Evolutionary conservation across 2,888 invertebrate genomes (phyloP).

Genomic region (Ophioninae sp.): DNA sequence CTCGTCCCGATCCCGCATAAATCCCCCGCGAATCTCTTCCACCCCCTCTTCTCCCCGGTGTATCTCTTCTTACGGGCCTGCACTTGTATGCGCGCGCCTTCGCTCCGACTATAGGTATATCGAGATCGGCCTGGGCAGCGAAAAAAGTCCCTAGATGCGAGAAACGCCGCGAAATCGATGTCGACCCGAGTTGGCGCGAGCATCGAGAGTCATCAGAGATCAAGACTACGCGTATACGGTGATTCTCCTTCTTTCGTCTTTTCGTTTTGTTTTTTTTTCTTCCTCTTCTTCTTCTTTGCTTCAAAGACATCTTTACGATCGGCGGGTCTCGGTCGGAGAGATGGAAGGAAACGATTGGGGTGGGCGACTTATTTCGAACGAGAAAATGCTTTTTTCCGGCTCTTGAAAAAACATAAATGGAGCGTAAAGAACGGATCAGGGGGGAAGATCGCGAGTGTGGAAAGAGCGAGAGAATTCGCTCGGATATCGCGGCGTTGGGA

Average conservation of each 20-base stretch:
- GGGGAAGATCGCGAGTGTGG: not conserved
- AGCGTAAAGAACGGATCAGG: conserved; percentile 54
- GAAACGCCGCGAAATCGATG: conserved; percentile 49
- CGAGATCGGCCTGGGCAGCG: conserved; percentile 14
- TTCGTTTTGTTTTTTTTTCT: not conserved
- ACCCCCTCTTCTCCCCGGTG: not conserved
- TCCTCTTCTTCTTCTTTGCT: no score
- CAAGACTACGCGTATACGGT: not conserved
- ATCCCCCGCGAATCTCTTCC: conserved; percentile 67
- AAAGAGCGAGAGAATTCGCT: conserved; percentile 16
- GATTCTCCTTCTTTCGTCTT: not conserved
- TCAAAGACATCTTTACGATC: not conserved
- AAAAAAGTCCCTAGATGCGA: conserved; percentile 48
- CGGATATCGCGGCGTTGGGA: conserved; percentile 40
- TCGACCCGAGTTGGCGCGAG: conserved; percentile 43
- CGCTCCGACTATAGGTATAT: not conserved
- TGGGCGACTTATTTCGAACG: conserved; percentile 1
- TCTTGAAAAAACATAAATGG: conserved; percentile 37
- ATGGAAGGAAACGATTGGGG: not conserved
- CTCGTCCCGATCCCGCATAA: conserved; percentile 77
- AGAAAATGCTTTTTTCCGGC: conserved; percentile 28
- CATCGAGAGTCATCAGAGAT: conserved; percentile 29
- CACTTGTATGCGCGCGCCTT: not conserved
- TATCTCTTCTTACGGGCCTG: conserved; percentile 5
- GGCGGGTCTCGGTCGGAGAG: not conserved